phyloP scores from a whole-genome alignment of 2,797 vertebrate genomes.

The Sphenodon punctatus region DNA sequence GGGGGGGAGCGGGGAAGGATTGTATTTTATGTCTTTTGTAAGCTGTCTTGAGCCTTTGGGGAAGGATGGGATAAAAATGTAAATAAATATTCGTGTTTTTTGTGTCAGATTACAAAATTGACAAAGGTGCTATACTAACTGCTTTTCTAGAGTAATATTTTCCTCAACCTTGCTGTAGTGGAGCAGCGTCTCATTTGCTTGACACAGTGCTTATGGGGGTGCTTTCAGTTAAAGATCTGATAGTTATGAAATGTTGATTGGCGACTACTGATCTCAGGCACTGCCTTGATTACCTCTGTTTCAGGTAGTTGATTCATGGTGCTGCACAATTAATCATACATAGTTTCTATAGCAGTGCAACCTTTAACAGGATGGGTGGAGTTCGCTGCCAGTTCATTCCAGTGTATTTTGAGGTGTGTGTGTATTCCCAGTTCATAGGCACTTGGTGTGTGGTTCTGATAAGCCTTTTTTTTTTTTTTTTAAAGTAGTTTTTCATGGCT shows the following conservation, averaged over 20 bases:
- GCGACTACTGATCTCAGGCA: background rate
- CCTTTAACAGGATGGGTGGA: conserved; percentile 50
- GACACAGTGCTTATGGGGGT: background rate
- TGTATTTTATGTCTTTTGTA: too few species aligned
- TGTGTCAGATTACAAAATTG: background rate
- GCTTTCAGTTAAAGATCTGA: background rate
- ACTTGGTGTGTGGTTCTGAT: background rate
- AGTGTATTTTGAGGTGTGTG: rapidly evolving
- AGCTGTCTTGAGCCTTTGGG: too few species aligned
- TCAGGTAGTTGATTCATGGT: conserved; percentile 42
- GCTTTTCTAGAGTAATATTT: background rate
- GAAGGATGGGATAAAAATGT: too few species aligned
- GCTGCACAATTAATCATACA: background rate
- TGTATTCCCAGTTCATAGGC: rapidly evolving
- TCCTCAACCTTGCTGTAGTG: background rate
- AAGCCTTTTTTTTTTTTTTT: background rate
- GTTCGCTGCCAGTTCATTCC: background rate
- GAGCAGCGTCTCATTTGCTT: background rate
- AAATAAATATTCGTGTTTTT: background rate
- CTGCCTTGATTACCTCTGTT: background rate
- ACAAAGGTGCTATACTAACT: background rate
- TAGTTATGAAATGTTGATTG: rapidly evolving
- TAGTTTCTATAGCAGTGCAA: conserved; percentile 33
- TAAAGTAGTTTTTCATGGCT: too few species aligned
- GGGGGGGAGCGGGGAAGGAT: too few species aligned